Evolutionary conservation across 2,888 invertebrate genomes (phyloP), one percentile per base, ranked within the genome.

Genomic region (Apeira syringaria): DNA sequence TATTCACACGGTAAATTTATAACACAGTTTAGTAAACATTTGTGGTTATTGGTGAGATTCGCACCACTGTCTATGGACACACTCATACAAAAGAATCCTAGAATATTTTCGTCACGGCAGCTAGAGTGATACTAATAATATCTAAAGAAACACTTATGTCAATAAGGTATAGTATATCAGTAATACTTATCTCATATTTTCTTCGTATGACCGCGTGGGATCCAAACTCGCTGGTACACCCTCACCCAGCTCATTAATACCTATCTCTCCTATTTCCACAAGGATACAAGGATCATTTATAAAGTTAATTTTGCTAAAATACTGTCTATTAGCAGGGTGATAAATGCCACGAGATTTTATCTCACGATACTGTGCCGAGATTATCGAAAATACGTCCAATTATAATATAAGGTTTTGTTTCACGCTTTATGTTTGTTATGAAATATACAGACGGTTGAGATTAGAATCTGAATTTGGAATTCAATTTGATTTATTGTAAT

Each of bases 291-390:
- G 13, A 18, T 35, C 35, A 36, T 47, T 27, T 18, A 35, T 31
- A 11, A 8, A 31, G 37, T 28, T 34, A 34, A 34, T 44, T 39
- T 31, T 27, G 27, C 39, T 48, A 12, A 43, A 48, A 43, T 36
- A 36, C 43, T 43, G 47, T 40, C 35, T 32, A 39, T 48, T 48
- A 48, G 28, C 27, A 25, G 26, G 37, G 37, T 47, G 42, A 47
- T 43, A 47, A 48, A 48, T 43, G 43, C 31, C 20, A 22, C n/a
- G 8, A 31, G 47, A 48, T 48, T 36, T 13, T 33, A 48, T 48
- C 43, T 35, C n/a, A 22, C 9, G 39, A 46, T 46, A 31, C 26
- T 31, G 33, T 31, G 39, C 31, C 3, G 25, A 32, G 43, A 43
- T 43, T 43, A 42, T 38, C 42, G 33, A 34, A 38, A 38, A 41